Conservation (phyloP, 2,888 invertebrate genomes). For the Caenorhabditis sp. region DNA sequence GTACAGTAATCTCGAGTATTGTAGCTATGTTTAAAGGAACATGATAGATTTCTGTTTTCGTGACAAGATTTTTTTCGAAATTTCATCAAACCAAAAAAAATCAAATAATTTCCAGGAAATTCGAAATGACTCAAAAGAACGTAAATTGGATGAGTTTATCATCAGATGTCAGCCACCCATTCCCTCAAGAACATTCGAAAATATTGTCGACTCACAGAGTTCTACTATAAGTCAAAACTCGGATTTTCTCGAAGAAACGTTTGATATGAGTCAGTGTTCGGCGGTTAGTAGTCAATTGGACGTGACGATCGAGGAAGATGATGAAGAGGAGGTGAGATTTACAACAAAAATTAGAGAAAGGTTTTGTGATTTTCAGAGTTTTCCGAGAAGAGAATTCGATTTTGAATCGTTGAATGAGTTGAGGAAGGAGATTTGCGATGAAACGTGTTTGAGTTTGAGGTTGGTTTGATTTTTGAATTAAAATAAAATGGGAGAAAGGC, state of each 20-base stretch:
- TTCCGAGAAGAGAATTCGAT: slow-evolving; percentile 16
- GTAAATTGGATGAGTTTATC: slow-evolving; percentile 36
- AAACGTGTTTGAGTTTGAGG: neutral
- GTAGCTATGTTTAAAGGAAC: too few species aligned
- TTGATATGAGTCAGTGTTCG: too few species aligned
- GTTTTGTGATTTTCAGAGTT: slow-evolving; percentile 1
- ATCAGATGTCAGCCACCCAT: neutral
- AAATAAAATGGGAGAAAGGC: too few species aligned
- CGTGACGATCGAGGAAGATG: neutral
- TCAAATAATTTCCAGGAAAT: slow-evolving; percentile 25
- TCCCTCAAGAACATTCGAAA: neutral
- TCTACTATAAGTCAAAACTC: neutral
- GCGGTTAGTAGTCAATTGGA: neutral
- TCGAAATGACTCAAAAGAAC: slow-evolving; percentile 33
- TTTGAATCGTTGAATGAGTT: slow-evolving; percentile 14
- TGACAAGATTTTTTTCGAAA: neutral
- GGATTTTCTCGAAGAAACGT: neutral
- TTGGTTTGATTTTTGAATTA: neutral
- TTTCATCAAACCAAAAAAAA: too few species aligned
- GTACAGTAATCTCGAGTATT: too few species aligned
- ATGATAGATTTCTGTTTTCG: too few species aligned
- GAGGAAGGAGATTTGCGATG: neutral
- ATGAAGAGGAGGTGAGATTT: neutral
- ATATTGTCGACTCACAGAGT: too few species aligned
- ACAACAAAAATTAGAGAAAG: neutral